phyloP scores from a whole-genome alignment of 2,113 vertebrate genomes.

The Rutilus rutilus region DNA sequence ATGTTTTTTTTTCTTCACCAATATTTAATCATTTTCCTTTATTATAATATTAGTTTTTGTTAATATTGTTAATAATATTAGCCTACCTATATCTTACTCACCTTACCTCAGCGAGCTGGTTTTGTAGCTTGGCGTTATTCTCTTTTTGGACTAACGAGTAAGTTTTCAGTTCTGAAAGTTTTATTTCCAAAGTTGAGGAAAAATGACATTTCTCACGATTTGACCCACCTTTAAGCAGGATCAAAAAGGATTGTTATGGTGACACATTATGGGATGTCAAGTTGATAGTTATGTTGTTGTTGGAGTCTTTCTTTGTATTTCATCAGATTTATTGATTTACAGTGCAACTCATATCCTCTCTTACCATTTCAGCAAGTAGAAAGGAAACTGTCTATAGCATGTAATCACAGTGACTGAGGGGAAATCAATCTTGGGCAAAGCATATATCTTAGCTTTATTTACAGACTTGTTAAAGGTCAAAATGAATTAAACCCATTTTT shows the following conservation, averaged over 20 bases:
- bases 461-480: slow-evolving; percentile 57
- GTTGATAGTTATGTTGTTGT: background rate
- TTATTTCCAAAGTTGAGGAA: background rate
- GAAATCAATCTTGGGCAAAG: slow-evolving; percentile 38
- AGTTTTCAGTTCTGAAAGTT: background rate
- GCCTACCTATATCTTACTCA: background rate
- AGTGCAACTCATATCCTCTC: slow-evolving; percentile 32
- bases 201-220: background rate
- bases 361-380: slow-evolving; percentile 37
- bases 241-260: background rate
- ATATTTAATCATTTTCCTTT: no score
- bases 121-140: background rate
- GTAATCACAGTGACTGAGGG: slow-evolving; percentile 46
- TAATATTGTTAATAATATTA: background rate
- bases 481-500: slow-evolving; percentile 46
- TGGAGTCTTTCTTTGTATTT: slow-evolving; percentile 22
- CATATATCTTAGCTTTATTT: slow-evolving; percentile 51
- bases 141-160: no score
- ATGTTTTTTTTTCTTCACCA: no score
- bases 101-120: background rate
- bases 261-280: background rate
- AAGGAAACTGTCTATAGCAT: slow-evolving; percentile 36
- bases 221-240: background rate
- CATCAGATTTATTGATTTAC: slow-evolving; percentile 40
- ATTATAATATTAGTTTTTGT: background rate